Conservation (phyloP, 2,888 invertebrate species). For the Trichogramma dendrolimi region DNA sequence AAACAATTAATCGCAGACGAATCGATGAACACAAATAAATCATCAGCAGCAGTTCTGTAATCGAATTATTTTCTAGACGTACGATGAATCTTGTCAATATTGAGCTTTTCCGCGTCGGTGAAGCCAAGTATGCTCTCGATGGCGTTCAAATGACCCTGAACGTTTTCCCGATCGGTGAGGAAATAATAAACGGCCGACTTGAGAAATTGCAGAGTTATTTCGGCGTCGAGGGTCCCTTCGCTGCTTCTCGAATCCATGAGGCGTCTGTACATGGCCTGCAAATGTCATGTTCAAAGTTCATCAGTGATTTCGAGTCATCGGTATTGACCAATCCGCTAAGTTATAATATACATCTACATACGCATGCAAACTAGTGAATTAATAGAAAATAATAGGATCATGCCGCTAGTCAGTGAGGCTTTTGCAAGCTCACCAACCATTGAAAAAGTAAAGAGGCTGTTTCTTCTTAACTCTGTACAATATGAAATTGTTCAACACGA, state of each 20-base stretch:
- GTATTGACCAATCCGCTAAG: not conserved
- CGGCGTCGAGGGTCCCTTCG: slow-evolving; percentile 77
- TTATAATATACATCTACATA: not conserved
- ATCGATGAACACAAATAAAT: no score
- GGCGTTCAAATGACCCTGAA: slow-evolving; percentile 81
- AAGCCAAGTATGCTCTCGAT: slow-evolving; percentile 89
- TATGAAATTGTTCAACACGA: not conserved
- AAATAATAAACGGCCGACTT: slow-evolving; percentile 92
- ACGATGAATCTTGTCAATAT: slow-evolving; percentile 63
- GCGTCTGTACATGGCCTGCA: slow-evolving; percentile 80
- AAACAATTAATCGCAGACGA: no score
- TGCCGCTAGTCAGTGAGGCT: slow-evolving; percentile 17
- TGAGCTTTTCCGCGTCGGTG: slow-evolving; percentile 73
- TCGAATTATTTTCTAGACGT: slow-evolving; percentile 42
- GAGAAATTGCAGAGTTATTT: slow-evolving; percentile 85
- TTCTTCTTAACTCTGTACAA: slow-evolving; percentile 42
- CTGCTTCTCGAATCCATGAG: slow-evolving; percentile 73
- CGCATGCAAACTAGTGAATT: not conserved
- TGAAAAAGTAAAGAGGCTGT: slow-evolving; percentile 44
- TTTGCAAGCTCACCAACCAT: slow-evolving; percentile 19
- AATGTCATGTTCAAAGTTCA: not conserved
- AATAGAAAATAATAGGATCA: not conserved
- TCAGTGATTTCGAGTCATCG: no score
- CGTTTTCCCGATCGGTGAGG: slow-evolving; percentile 83
- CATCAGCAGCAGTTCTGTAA: slow-evolving; percentile 1